Evolutionary conservation across 2,797 vertebrate species (phyloP).

Genomic region (Enteromius thamalakanensis): DNA sequence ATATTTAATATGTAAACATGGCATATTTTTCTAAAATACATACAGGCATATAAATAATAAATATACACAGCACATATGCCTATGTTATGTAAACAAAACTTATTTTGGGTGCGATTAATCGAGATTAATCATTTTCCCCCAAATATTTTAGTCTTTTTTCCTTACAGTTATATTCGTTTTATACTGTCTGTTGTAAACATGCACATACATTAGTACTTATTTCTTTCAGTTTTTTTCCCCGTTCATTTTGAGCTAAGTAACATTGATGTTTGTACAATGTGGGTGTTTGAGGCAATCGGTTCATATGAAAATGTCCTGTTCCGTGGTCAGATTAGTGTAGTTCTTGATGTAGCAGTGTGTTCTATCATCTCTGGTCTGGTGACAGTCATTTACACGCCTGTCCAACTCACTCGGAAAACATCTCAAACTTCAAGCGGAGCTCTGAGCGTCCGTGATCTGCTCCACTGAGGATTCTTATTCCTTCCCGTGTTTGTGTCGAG

Average conservation of each 20-base stretch:
- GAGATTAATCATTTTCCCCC: no score
- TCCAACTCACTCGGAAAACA: constrained; percentile 61
- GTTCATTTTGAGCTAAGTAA: not conserved
- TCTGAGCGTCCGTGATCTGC: constrained; percentile 44
- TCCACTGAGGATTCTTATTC: constrained; percentile 52
- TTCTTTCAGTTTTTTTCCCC: not conserved
- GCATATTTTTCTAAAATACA: no score
- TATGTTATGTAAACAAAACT: no score
- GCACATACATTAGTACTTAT: not conserved
- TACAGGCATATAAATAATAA: no score
- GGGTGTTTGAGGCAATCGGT: constrained; percentile 40
- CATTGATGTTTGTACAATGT: constrained; percentile 9
- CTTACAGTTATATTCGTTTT: not conserved
- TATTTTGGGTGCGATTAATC: no score
- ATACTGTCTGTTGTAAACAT: not conserved
- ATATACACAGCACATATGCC: no score
- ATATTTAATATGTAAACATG: no score
- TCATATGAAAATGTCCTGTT: constrained; percentile 44
- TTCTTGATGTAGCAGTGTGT: constrained; percentile 49
- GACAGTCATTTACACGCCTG: constrained; percentile 65
- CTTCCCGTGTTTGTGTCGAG: constrained; percentile 45
- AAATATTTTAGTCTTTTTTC: constrained; percentile 31
- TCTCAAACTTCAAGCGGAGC: constrained; percentile 57
- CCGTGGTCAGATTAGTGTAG: constrained; percentile 55
- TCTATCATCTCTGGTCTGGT: constrained; percentile 54